phyloP scores from a whole-genome alignment of 2,113 vertebrate genomes.

The Python bivittatus region DNA sequence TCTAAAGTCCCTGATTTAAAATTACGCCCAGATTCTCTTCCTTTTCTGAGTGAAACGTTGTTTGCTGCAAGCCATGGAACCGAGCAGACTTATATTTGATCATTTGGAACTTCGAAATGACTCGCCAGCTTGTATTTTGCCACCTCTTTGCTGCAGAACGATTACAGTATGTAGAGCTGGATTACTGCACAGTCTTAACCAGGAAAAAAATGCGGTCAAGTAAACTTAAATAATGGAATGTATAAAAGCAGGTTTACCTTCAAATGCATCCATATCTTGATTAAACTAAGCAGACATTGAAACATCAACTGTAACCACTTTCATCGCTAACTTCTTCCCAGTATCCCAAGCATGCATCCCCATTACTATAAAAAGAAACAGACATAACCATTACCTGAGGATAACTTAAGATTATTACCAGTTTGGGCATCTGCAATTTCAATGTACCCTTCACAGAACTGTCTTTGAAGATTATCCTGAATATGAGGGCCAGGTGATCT shows the following conservation, averaged over 20 bases:
- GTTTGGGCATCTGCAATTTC: background rate
- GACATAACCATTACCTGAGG: background rate
- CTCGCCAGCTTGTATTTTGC: constrained; percentile 52
- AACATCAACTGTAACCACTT: background rate
- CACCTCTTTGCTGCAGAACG: constrained; percentile 49
- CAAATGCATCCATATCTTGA: background rate
- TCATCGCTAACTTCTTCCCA: background rate
- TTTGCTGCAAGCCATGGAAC: constrained; percentile 57
- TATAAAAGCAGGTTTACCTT: background rate
- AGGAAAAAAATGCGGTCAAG: background rate
- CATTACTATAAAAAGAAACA: background rate
- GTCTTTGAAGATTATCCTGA: background rate
- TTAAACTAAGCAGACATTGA: background rate
- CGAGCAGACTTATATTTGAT: constrained; percentile 43
- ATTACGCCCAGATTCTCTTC: constrained; percentile 61
- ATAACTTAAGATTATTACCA: background rate
- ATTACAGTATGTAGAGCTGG: constrained; percentile 10
- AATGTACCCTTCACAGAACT: background rate
- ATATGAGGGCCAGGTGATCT: background rate
- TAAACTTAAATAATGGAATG: background rate
- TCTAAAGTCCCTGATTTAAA: constrained; percentile 76
- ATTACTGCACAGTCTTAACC: background rate
- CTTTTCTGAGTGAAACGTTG: constrained; percentile 67
- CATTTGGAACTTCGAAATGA: constrained; percentile 56
- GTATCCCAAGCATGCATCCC: background rate